A percentile compares a stretch with the other conserved stretches of the same genome.
These are phyloP conservation scores for Trogon melanurus DNA, from an alignment of 2,113 vertebrate genomes.

Conservation along the genomic window DNA sequence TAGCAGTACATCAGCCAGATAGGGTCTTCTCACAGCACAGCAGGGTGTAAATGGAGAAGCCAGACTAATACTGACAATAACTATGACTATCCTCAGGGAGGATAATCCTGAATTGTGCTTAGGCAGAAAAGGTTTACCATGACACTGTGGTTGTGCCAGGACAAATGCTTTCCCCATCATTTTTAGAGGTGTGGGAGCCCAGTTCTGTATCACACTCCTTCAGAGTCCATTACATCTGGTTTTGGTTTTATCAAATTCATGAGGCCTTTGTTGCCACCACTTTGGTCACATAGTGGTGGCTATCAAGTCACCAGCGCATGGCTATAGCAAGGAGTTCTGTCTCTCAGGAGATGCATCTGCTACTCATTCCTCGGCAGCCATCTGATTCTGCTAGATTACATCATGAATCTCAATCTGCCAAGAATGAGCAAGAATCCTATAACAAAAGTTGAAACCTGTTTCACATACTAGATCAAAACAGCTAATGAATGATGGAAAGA, in stretches of 20 bases:
- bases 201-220: background rate
- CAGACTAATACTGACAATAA: background rate
- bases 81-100: background rate
- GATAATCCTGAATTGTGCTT: background rate
- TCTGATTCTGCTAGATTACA: background rate
- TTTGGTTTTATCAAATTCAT: background rate
- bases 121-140: background rate
- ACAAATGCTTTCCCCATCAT: background rate
- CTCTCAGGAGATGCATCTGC: conserved; percentile 2
- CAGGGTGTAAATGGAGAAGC: background rate
- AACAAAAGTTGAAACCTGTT: conserved; percentile 55
- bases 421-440: background rate
- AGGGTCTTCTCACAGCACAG: background rate
- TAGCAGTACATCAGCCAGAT: background rate
- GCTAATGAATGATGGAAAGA: conserved; percentile 44
- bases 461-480: conserved; percentile 58
- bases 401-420: conserved; percentile 21
- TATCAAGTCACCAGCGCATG: background rate
- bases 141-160: background rate
- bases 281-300: background rate
- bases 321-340: background rate
- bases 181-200: background rate
- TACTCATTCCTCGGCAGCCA: conserved; percentile 1
- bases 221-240: background rate
- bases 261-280: background rate